Conservation (phyloP, 2,888 invertebrate genomes). For the Pycnomerus fuliginosus region DNA sequence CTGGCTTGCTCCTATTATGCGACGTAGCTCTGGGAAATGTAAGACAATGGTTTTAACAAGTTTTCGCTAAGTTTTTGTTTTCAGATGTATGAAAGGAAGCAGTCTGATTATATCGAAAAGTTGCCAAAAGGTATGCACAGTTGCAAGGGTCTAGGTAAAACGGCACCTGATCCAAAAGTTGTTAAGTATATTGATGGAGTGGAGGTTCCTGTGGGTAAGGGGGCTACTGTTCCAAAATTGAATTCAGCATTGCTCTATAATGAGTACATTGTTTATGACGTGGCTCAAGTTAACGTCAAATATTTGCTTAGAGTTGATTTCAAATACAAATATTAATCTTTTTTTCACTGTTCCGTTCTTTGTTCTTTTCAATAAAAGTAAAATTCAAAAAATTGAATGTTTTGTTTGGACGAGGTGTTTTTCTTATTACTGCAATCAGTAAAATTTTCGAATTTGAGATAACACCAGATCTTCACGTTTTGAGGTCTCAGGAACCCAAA, state of each 20-base stretch:
- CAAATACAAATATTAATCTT: slow-evolving; percentile 71
- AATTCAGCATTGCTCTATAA: slow-evolving; percentile 76
- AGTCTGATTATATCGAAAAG: slow-evolving; percentile 73
- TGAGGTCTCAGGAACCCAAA: no score
- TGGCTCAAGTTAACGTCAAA: slow-evolving; percentile 88
- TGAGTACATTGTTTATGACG: slow-evolving; percentile 96
- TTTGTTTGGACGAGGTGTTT: no score
- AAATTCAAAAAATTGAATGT: no score
- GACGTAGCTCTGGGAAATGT: slow-evolving; percentile 96
- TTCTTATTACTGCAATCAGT: no score
- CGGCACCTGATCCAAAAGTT: slow-evolving; percentile 75
- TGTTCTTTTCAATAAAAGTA: no score
- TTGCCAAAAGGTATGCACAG: slow-evolving; percentile 84
- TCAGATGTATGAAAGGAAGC: slow-evolving; percentile 66
- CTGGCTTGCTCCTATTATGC: slow-evolving; percentile 87
- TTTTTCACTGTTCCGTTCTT: no score
- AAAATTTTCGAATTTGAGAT: no score
- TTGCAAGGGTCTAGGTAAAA: slow-evolving; percentile 82
- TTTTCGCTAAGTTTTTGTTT: no score
- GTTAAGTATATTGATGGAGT: slow-evolving; percentile 63
- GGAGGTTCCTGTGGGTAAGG: slow-evolving; percentile 75
- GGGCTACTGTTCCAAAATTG: slow-evolving; percentile 50
- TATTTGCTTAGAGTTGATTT: slow-evolving; percentile 88
- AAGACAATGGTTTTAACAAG: no score
- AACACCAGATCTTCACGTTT: no score